These are phyloP conservation scores for Crotalus horridus DNA, from an alignment of 2,113 vertebrate species.

Conservation along the genomic window DNA sequence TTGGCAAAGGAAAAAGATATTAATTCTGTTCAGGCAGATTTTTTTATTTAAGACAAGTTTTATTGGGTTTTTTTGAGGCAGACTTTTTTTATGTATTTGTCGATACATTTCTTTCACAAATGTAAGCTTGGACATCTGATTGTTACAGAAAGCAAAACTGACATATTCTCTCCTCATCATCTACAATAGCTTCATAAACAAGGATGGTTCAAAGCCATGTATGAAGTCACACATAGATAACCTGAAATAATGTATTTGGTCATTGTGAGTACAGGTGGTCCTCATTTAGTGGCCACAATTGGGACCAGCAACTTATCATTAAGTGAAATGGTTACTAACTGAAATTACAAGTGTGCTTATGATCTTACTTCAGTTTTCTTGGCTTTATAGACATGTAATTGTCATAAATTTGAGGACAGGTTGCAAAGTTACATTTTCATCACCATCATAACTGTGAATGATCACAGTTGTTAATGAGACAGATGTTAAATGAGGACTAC, in stretches of 20 bases:
- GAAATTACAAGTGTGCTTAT: background rate
- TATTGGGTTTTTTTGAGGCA: background rate
- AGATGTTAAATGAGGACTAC: background rate
- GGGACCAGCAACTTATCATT: background rate
- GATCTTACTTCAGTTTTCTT: background rate
- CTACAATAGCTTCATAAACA: background rate
- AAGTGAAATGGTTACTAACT: background rate
- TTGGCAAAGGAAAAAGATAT: background rate
- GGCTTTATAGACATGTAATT: background rate
- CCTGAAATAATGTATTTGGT: background rate
- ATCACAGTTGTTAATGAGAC: background rate
- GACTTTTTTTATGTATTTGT: background rate
- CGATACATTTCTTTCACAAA: background rate
- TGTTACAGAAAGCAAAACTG: background rate
- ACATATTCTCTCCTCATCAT: background rate
- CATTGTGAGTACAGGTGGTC: background rate
- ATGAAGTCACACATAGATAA: background rate
- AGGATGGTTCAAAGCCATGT: background rate
- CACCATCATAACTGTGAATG: background rate
- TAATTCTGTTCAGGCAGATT: background rate
- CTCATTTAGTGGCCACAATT: background rate
- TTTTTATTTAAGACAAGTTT: background rate
- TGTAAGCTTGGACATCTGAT: background rate
- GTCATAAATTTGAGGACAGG: background rate
- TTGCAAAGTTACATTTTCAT: background rate